phyloP scores from a whole-genome alignment of 2,797 vertebrate species.

The Phyllotis vaccarum region DNA sequence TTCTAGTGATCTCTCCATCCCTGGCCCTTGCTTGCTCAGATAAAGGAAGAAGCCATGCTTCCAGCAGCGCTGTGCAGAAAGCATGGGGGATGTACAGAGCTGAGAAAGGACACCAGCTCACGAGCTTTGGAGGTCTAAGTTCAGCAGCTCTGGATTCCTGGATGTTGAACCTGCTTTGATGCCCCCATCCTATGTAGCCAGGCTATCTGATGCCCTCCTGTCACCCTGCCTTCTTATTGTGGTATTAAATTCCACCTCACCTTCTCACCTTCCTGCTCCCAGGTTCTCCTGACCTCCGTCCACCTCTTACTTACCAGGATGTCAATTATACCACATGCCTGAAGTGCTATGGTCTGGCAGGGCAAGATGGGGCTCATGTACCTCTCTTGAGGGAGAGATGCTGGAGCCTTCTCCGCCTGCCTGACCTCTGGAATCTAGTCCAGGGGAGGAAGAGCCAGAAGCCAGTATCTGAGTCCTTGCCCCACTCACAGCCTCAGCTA shows the following conservation, averaged over 20 bases:
- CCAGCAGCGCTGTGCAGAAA: fast-evolving
- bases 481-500: background rate
- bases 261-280: background rate
- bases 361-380: too few species aligned
- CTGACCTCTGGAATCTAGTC: background rate
- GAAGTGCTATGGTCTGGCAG: too few species aligned
- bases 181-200: fast-evolving
- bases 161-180: fast-evolving
- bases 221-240: background rate
- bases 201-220: background rate
- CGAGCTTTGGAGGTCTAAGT: background rate
- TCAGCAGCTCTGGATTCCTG: background rate
- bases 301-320: background rate
- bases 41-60: fast-evolving
- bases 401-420: background rate
- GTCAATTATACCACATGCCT: background rate
- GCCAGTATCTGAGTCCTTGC: fast-evolving
- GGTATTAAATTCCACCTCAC: too few species aligned
- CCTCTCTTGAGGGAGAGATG: background rate
- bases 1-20: background rate
- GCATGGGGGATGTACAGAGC: fast-evolving
- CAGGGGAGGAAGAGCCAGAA: background rate
- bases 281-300: background rate
- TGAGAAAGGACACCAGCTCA: fast-evolving
- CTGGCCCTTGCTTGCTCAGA: fast-evolving